phyloP scores from a whole-genome alignment of 1,140 invertebrate genomes.

The Trichogramma pretiosum region DNA sequence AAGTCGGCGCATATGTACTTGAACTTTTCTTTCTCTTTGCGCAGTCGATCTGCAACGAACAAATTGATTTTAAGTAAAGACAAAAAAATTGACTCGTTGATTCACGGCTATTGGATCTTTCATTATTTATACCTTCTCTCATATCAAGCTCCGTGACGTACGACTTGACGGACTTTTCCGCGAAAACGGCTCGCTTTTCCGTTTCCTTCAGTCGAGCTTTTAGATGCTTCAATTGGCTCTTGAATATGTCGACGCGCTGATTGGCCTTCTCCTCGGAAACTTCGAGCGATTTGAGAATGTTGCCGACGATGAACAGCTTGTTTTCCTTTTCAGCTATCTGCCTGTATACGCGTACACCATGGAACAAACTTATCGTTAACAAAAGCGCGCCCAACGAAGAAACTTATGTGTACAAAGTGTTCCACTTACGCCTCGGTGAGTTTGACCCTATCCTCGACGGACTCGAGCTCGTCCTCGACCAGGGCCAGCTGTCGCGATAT shows the following conservation, averaged over 20 bases:
- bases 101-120: background rate
- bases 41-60: slow-evolving; percentile 55
- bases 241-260: slow-evolving; percentile 76
- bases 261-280: slow-evolving; percentile 96
- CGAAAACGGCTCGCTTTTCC: slow-evolving; percentile 72
- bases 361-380: background rate
- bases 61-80: background rate
- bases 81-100: background rate
- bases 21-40: slow-evolving; percentile 70
- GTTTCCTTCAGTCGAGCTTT: slow-evolving; percentile 67
- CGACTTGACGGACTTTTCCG: slow-evolving; percentile 75
- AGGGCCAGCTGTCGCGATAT: slow-evolving; percentile 80
- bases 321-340: slow-evolving; percentile 99
- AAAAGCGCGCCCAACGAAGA: too few species aligned
- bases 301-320: slow-evolving; percentile 95
- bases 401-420: too few species aligned
- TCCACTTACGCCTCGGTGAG: slow-evolving; percentile 70
- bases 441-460: slow-evolving; percentile 77
- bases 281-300: slow-evolving; percentile 98
- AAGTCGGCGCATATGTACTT: slow-evolving; percentile 60
- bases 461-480: slow-evolving; percentile 80
- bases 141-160: slow-evolving; percentile 77
- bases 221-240: slow-evolving; percentile 66
- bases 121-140: slow-evolving; percentile 60
- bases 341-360: slow-evolving; percentile 52